phyloP scores from a whole-genome alignment of 2,797 vertebrate species.

The Danio jaintianensis region DNA sequence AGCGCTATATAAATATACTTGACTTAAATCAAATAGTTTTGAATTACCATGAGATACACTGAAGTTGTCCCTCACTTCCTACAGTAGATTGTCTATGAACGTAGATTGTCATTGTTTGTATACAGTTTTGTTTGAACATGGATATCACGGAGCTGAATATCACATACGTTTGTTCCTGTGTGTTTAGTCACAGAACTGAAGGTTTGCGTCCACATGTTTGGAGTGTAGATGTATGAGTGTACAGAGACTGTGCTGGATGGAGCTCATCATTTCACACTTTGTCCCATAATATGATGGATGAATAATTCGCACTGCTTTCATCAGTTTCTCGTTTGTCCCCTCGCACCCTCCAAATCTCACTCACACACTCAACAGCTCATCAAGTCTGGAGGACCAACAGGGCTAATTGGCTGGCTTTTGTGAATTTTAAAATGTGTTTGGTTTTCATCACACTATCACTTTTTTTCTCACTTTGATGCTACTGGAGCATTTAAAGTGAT shows the following conservation, averaged over 20 bases:
- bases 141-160: too few relatives aligned
- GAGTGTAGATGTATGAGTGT: constrained; percentile 23
- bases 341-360: constrained; percentile 13
- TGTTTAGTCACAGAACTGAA: neutral
- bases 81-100: too few relatives aligned
- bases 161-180: too few relatives aligned
- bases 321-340: constrained; percentile 50
- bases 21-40: too few relatives aligned
- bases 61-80: too few relatives aligned
- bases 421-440: constrained; percentile 13
- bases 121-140: too few relatives aligned
- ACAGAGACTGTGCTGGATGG: constrained; percentile 19
- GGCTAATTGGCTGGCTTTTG: constrained; percentile 41
- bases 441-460: constrained; percentile 28
- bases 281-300: constrained; percentile 44
- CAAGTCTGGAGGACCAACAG: constrained; percentile 20
- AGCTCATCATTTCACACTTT: constrained; percentile 42
- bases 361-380: constrained; percentile 41
- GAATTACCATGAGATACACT: too few relatives aligned
- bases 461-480: neutral
- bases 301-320: constrained; percentile 54
- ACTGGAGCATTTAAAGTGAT: neutral
- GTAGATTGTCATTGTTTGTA: too few relatives aligned
- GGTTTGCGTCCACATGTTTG: neutral
- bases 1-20: too few relatives aligned